Evolutionary conservation across 2,888 invertebrate species (phyloP).

Genomic region (Mimas tiliae): DNA sequence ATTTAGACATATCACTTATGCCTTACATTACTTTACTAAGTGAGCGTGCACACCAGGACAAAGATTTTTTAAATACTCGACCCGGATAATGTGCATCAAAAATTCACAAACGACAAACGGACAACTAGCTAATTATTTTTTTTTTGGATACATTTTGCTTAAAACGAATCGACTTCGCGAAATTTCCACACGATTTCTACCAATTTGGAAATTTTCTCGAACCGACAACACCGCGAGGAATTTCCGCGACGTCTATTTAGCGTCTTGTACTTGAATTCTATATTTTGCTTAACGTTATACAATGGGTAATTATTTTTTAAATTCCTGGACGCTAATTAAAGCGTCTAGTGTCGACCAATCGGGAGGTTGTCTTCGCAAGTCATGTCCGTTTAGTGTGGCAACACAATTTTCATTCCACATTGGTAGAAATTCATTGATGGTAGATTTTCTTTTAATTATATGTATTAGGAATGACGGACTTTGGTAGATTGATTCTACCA

Average conservation of each 20-base stretch:
- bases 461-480: slow-evolving; percentile 13
- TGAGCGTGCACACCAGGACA: slow-evolving; percentile 52
- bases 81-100: slow-evolving; percentile 44
- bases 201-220: slow-evolving; percentile 39
- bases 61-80: slow-evolving; percentile 39
- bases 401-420: slow-evolving; percentile 28
- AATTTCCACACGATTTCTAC: slow-evolving; percentile 43
- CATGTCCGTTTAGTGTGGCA: slow-evolving; percentile 44
- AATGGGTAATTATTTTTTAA: slow-evolving; percentile 73
- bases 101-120: slow-evolving; percentile 70
- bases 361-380: slow-evolving; percentile 39
- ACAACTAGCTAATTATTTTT: slow-evolving; percentile 67
- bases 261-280: slow-evolving; percentile 66
- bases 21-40: slow-evolving; percentile 56
- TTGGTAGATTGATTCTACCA: background rate
- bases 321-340: slow-evolving; percentile 41
- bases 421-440: background rate
- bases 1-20: slow-evolving; percentile 75
- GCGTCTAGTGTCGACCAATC: slow-evolving; percentile 43
- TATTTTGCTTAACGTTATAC: slow-evolving; percentile 70
- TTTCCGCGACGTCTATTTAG: slow-evolving; percentile 32
- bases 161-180: slow-evolving; percentile 59
- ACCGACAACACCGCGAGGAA: slow-evolving; percentile 47
- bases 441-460: background rate
- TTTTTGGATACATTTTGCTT: slow-evolving; percentile 77